Conservation (phyloP, 2,888 invertebrate genomes). For the Nephrotoma guestfalica region DNA sequence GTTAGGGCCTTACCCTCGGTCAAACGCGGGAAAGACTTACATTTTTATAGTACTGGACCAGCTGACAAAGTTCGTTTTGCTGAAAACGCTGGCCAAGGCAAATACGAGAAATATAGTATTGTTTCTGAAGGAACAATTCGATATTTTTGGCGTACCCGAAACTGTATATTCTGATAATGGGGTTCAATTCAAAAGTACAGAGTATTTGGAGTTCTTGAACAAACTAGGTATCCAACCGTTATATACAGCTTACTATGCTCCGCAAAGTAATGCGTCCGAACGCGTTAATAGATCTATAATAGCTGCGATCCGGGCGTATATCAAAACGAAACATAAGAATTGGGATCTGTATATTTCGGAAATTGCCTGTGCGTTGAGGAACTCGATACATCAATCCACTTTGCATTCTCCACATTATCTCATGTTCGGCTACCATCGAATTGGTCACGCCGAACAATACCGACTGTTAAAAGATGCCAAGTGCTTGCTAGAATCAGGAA, state of each 20-base stretch:
- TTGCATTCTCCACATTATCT: conserved; percentile 15
- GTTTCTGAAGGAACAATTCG: too few species aligned
- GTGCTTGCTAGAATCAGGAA: not conserved
- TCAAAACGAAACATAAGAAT: conserved; percentile 11
- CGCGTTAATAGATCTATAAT: conserved; percentile 17
- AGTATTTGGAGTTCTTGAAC: conserved; percentile 5
- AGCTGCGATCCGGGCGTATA: conserved; percentile 17
- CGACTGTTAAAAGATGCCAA: not conserved
- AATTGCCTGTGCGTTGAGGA: conserved; percentile 16
- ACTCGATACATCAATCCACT: conserved; percentile 16
- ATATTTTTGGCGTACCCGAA: conserved; percentile 12
- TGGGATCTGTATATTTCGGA: conserved; percentile 16
- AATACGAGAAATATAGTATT: too few species aligned
- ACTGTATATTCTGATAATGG: conserved; percentile 14
- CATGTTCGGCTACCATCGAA: conserved; percentile 15
- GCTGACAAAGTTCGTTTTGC: too few species aligned
- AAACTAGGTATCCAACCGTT: conserved; percentile 7
- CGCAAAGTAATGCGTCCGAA: conserved; percentile 20
- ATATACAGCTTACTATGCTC: conserved; percentile 16
- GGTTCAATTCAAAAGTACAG: conserved; percentile 10
- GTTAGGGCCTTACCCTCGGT: too few species aligned
- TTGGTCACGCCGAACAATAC: conserved; percentile 1
- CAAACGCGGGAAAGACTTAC: too few species aligned
- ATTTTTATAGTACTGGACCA: too few species aligned
- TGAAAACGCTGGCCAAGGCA: too few species aligned